These are phyloP conservation scores for Nemotelus nigrinus DNA, from an alignment of 2,888 invertebrate genomes.

Conservation along the genomic window DNA sequence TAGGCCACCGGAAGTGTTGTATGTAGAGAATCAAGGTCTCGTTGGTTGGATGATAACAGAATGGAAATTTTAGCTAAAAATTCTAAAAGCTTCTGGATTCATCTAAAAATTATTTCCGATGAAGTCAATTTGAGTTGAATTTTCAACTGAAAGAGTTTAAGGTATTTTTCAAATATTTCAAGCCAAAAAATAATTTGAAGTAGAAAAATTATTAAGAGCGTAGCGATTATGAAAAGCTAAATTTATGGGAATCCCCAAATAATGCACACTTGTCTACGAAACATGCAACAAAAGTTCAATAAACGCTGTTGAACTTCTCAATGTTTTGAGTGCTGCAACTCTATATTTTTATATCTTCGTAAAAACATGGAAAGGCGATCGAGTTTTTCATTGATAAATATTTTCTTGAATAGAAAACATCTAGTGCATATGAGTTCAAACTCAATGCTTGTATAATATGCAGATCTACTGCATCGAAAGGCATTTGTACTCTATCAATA, in stretches of 20 bases:
- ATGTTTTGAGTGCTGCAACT: not conserved
- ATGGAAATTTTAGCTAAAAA: not conserved
- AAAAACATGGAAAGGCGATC: conserved; percentile 23
- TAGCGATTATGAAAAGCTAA: too few relatives aligned
- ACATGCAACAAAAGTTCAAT: conserved; percentile 22
- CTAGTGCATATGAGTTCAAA: too few relatives aligned
- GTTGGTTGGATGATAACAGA: not conserved
- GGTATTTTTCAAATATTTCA: too few relatives aligned
- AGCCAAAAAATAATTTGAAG: too few relatives aligned
- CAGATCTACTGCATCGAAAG: not conserved
- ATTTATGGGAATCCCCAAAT: too few relatives aligned
- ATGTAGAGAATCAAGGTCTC: conserved; percentile 2
- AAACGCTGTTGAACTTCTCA: conserved; percentile 32
- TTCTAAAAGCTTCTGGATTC: too few relatives aligned
- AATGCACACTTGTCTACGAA: not conserved
- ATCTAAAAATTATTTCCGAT: too few relatives aligned
- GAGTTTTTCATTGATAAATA: conserved; percentile 35
- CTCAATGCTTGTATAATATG: too few relatives aligned
- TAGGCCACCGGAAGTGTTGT: conserved; percentile 30
- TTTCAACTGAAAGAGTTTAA: too few relatives aligned
- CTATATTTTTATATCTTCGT: not conserved
- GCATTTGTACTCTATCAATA: conserved; percentile 12
- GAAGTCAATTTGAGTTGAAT: too few relatives aligned
- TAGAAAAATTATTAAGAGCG: too few relatives aligned
- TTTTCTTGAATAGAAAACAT: conserved; percentile 13